phyloP scores from a whole-genome alignment of 2,888 invertebrate species.

The Ypsolopha sequella region DNA sequence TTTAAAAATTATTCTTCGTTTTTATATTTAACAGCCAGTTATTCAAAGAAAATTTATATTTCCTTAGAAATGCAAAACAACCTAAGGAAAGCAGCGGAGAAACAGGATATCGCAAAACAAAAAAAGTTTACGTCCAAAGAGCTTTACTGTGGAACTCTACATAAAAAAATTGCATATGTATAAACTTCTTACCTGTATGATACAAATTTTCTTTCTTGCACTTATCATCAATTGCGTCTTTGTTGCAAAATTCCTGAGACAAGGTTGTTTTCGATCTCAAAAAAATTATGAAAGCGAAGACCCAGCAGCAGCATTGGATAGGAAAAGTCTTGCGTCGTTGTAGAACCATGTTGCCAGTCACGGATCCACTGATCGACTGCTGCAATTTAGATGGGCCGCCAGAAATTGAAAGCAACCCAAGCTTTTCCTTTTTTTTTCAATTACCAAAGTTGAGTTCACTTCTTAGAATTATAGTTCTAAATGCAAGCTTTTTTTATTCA shows the following conservation, averaged over 20 bases:
- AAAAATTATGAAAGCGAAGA: slow-evolving; percentile 29
- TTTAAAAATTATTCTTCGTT: no score
- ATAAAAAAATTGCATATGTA: background rate
- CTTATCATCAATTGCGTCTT: slow-evolving; percentile 11
- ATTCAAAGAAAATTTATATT: no score
- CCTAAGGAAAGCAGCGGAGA: no score
- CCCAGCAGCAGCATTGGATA: slow-evolving; percentile 32
- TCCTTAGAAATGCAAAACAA: no score
- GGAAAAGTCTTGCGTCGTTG: slow-evolving; percentile 28
- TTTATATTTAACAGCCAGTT: no score
- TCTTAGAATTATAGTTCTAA: no score
- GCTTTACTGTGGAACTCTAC: background rate
- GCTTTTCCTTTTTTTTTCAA: no score
- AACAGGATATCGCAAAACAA: no score
- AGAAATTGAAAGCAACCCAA: slow-evolving; percentile 27
- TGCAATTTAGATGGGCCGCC: slow-evolving; percentile 18
- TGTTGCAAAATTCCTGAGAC: slow-evolving; percentile 35
- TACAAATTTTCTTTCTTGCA: slow-evolving; percentile 21
- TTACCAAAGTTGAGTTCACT: no score
- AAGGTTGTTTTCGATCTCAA: slow-evolving; percentile 21
- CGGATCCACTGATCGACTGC: slow-evolving; percentile 32
- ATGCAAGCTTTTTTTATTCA: no score
- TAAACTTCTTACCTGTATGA: slow-evolving; percentile 22
- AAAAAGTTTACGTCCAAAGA: no score
- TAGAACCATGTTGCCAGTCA: slow-evolving; percentile 36